phyloP scores from a whole-genome alignment of 2,113 vertebrate species.

The Camelus bactrianus region DNA sequence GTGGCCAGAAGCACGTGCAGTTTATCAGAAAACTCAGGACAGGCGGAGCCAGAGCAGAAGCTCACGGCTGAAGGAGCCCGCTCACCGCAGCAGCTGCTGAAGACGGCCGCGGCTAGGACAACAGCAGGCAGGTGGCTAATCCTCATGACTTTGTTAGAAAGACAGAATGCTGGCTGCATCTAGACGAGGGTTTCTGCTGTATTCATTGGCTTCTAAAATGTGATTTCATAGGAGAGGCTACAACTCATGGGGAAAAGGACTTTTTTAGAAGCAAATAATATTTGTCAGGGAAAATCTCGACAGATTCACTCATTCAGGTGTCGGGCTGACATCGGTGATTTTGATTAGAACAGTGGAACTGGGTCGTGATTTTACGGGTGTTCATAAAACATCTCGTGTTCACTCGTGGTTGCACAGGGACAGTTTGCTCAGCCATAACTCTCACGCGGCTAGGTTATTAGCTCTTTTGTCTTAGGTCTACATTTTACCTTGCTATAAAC shows the following conservation, averaged over 20 bases:
- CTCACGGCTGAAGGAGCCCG: not conserved
- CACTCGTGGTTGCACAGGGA: not conserved
- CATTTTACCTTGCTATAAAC: not conserved
- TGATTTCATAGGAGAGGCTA: not conserved
- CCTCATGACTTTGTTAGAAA: not conserved
- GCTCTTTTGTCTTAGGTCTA: not conserved
- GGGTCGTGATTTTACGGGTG: not conserved
- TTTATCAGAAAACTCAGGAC: conserved; percentile 55
- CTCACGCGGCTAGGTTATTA: not conserved
- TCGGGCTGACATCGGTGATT: not conserved
- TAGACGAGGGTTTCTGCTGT: not conserved
- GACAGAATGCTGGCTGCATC: not conserved
- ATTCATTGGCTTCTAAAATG: not conserved
- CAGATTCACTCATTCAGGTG: not conserved
- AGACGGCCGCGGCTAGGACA: not conserved
- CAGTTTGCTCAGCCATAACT: not conserved
- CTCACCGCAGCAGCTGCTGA: conserved; percentile 28
- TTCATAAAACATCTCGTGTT: not conserved
- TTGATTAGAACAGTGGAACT: not conserved
- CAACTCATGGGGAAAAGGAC: not conserved
- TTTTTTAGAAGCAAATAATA: not conserved
- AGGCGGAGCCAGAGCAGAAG: conserved; percentile 48
- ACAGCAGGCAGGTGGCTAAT: not conserved
- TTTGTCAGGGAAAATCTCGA: not conserved
- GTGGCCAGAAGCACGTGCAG: not conserved